These are phyloP conservation scores for Carassius gibelio DNA, from an alignment of 2,113 vertebrate species.

Conservation along the genomic window DNA sequence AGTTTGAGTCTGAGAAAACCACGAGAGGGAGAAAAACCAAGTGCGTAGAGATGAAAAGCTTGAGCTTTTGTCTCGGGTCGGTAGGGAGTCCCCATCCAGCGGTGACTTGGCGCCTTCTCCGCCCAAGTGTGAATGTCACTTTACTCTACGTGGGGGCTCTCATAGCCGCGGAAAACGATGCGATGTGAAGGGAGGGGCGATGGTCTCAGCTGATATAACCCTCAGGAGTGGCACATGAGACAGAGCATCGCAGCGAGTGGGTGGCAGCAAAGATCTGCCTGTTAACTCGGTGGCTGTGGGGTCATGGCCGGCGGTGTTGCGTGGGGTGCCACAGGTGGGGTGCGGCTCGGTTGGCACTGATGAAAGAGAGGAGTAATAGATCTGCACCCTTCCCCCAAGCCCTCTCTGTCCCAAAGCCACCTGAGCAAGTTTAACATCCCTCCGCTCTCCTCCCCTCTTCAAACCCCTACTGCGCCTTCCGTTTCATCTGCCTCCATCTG, in stretches of 20 bases:
- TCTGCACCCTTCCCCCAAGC: slow-evolving; percentile 57
- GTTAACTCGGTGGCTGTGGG: slow-evolving; percentile 65
- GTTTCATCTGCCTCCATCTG: slow-evolving; percentile 47
- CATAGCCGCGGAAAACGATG: slow-evolving; percentile 17
- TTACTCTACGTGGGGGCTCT: slow-evolving; percentile 14
- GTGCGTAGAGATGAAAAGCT: slow-evolving; percentile 14
- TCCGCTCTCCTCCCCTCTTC: not conserved
- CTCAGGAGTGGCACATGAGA: slow-evolving; percentile 57
- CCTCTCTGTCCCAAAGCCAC: slow-evolving; percentile 42
- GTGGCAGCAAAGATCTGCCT: slow-evolving; percentile 61
- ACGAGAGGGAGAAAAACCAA: not conserved
- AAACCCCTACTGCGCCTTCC: slow-evolving; percentile 5
- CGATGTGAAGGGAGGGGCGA: not conserved
- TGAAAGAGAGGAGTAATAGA: slow-evolving; percentile 70
- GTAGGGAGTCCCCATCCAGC: slow-evolving; percentile 25
- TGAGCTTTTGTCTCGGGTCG: not conserved
- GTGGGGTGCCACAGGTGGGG: slow-evolving; percentile 64
- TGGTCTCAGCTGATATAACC: slow-evolving; percentile 51
- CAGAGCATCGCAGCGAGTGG: slow-evolving; percentile 59
- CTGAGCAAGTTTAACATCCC: slow-evolving; percentile 69
- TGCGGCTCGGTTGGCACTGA: slow-evolving; percentile 50
- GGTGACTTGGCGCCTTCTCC: not conserved
- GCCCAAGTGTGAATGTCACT: slow-evolving; percentile 50
- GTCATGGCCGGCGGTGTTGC: slow-evolving; percentile 40
- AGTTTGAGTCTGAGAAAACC: not conserved